A percentile compares a stretch with the other conserved stretches of the same genome.
phyloP scores from a whole-genome alignment of 2,797 vertebrate genomes.

The Vipera latastei region DNA sequence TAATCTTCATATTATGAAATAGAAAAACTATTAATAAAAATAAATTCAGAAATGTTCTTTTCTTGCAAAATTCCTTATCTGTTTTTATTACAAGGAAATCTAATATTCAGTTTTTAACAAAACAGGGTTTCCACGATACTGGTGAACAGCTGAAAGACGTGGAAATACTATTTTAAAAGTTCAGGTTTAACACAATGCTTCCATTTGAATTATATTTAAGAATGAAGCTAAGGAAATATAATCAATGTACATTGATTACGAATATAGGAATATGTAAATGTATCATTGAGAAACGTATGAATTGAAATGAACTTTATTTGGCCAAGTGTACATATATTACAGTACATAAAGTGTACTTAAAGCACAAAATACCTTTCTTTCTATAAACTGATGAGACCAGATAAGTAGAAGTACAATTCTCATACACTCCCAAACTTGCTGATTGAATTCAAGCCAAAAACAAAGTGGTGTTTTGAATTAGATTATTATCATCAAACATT shows the following conservation, averaged over 20 bases:
- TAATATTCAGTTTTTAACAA: background rate
- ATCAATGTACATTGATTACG: background rate
- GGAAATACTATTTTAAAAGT: background rate
- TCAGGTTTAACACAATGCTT: background rate
- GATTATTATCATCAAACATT: background rate
- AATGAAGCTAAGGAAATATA: background rate
- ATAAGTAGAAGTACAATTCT: background rate
- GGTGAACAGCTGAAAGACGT: background rate
- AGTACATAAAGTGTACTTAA: background rate
- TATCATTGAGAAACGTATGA: background rate
- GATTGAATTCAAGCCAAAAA: background rate
- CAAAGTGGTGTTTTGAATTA: background rate
- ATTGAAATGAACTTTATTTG: background rate
- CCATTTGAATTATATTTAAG: background rate
- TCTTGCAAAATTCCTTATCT: background rate
- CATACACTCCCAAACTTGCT: background rate
- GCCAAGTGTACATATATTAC: background rate
- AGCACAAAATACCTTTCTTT: background rate
- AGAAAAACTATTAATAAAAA: slow-evolving; percentile 19
- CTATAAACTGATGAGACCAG: background rate
- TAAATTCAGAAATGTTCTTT: background rate
- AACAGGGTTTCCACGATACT: background rate
- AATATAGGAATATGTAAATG: background rate
- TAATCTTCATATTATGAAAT: slow-evolving; percentile 59
- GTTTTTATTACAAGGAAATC: background rate